These are phyloP conservation scores for Volucella inflata DNA, from an alignment of 2,888 invertebrate species.

Conservation along the genomic window DNA sequence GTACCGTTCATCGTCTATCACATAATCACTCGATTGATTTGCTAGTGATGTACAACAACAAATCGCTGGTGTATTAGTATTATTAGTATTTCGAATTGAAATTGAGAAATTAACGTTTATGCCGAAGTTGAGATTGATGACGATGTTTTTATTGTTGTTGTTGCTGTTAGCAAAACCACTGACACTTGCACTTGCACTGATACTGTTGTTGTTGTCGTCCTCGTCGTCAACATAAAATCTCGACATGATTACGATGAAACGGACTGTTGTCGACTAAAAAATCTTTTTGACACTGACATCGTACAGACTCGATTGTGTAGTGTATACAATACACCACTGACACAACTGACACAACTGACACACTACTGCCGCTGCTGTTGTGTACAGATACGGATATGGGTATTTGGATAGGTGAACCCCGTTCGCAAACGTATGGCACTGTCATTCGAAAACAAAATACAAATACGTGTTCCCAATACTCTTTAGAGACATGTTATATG, in stretches of 20 bases:
- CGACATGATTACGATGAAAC: constrained; percentile 83
- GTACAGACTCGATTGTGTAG: constrained; percentile 78
- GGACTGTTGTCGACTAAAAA: constrained; percentile 83
- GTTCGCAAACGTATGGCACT: constrained; percentile 34
- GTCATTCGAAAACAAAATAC: constrained; percentile 44
- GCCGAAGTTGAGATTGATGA: constrained; percentile 1
- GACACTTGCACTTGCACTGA: constrained; percentile 61
- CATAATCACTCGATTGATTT: constrained; percentile 41
- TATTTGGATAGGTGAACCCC: background rate
- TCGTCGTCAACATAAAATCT: constrained; percentile 76
- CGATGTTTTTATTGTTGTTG: constrained; percentile 39
- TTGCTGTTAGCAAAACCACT: constrained; percentile 61
- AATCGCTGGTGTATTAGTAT: constrained; percentile 7
- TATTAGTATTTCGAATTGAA: constrained; percentile 44
- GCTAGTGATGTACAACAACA: constrained; percentile 31
- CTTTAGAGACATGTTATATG: background rate
- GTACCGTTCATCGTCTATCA: constrained; percentile 20
- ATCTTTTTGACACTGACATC: constrained; percentile 84
- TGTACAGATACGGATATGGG: constrained; percentile 43
- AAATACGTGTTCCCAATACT: background rate
- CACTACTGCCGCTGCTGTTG: background rate
- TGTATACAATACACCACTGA: background rate
- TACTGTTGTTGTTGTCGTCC: constrained; percentile 65
- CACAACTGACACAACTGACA: too few relatives aligned
- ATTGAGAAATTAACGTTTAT: constrained; percentile 50